Evolutionary conservation across 2,797 vertebrate species (phyloP).

Genomic region (Amniataba percoides): DNA sequence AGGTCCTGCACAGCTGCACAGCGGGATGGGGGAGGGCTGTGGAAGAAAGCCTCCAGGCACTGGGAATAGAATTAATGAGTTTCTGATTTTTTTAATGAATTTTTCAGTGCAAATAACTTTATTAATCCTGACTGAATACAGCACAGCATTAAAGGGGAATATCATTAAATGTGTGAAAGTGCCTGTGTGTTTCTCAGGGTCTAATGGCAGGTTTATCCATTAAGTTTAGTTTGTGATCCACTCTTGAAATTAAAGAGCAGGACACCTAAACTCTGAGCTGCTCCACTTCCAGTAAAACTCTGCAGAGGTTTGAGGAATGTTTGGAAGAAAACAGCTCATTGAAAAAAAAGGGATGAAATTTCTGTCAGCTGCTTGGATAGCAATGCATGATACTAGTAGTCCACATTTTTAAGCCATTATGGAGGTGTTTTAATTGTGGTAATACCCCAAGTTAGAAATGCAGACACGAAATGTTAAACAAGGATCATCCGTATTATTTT

Average conservation of each 20-base stretch:
- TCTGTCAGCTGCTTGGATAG: conserved; percentile 43
- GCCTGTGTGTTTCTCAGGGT: neutral
- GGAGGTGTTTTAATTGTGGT: neutral
- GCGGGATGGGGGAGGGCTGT: conserved; percentile 41
- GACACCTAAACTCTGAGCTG: conserved; percentile 29
- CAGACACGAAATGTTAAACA: neutral
- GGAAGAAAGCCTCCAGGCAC: conserved; percentile 64
- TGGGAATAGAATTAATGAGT: conserved; percentile 63
- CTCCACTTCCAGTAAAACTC: conserved; percentile 23
- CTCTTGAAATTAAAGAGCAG: conserved; percentile 32
- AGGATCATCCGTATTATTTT: conserved; percentile 25
- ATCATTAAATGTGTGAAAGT: conserved; percentile 33
- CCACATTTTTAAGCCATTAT: neutral
- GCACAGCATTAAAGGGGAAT: neutral
- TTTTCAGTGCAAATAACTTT: conserved; percentile 25
- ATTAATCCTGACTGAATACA: conserved; percentile 38
- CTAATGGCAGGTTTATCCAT: conserved; percentile 34
- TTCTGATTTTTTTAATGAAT: conserved; percentile 45
- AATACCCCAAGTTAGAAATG: neutral
- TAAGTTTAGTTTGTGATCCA: conserved; percentile 20
- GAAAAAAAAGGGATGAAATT: conserved; percentile 35
- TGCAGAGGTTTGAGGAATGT: conserved; percentile 37
- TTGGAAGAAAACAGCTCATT: conserved; percentile 27
- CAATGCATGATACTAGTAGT: conserved; percentile 13
- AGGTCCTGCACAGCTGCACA: conserved; percentile 79